Evolutionary conservation across 2,113 vertebrate genomes (phyloP).

Genomic region (Erythrocercus mccallii): DNA sequence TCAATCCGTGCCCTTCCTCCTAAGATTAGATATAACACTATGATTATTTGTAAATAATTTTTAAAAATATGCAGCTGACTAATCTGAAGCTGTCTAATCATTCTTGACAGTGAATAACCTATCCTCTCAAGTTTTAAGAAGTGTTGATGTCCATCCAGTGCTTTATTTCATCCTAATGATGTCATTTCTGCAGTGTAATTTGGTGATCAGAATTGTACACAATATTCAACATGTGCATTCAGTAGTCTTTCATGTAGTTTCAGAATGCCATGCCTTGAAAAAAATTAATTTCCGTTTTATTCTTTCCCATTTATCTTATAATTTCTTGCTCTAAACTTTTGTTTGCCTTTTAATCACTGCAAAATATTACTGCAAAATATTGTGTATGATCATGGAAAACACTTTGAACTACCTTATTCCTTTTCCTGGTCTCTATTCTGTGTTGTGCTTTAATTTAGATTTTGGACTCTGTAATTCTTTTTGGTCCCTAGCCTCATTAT

Average conservation of each 20-base stretch:
- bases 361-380: slow-evolving; percentile 2
- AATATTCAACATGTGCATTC: not conserved
- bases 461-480: slow-evolving; percentile 15
- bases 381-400: not conserved
- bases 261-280: slow-evolving; percentile 29
- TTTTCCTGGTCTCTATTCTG: slow-evolving; percentile 20
- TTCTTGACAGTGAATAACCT: not conserved
- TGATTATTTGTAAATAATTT: not conserved
- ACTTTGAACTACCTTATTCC: not conserved
- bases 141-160: not conserved
- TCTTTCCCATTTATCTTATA: not conserved
- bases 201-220: not conserved
- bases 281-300: slow-evolving; percentile 1
- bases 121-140: not conserved
- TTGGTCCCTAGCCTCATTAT: slow-evolving; percentile 45
- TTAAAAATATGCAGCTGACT: not conserved
- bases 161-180: not conserved
- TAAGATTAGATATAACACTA: not conserved
- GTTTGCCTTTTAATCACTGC: not conserved
- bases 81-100: not conserved
- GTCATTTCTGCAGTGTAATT: not conserved
- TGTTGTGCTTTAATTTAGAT: slow-evolving; percentile 42
- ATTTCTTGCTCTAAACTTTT: slow-evolving; percentile 13
- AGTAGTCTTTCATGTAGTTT: not conserved
- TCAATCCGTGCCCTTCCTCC: not conserved